A percentile compares a stretch with the other conserved stretches of the same genome.
These are phyloP conservation scores for Daphoenositta chrysoptera DNA, from an alignment of 2,113 vertebrate species.

Conservation along the genomic window DNA sequence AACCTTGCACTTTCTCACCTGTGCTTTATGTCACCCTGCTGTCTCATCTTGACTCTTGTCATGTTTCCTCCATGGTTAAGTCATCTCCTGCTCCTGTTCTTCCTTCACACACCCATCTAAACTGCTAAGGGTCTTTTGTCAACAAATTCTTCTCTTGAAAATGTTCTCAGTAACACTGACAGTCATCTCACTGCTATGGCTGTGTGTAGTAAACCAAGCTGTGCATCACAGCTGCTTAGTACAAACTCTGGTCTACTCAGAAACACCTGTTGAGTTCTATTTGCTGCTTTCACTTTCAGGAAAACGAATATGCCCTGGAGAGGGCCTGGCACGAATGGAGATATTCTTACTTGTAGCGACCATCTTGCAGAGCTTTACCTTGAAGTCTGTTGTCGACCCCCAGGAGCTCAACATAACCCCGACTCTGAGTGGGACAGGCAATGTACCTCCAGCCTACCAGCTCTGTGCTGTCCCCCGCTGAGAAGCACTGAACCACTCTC, in stretches of 20 bases:
- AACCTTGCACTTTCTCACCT: not conserved
- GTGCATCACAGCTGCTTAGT: not conserved
- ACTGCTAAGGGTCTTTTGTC: not conserved
- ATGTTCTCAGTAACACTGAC: not conserved
- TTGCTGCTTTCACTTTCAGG: constrained; percentile 38
- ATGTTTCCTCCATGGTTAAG: not conserved
- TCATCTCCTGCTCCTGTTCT: not conserved
- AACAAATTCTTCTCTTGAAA: not conserved
- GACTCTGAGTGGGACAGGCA: not conserved
- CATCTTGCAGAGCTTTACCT: constrained; percentile 61
- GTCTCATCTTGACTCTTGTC: not conserved
- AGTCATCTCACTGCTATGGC: not conserved
- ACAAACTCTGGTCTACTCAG: not conserved
- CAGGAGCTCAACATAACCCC: constrained; percentile 27
- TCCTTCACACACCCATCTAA: not conserved
- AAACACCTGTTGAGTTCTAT: not conserved
- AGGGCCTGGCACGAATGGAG: constrained; percentile 63
- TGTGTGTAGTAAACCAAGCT: not conserved
- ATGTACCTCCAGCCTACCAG: not conserved
- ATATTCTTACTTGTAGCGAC: constrained; percentile 28
- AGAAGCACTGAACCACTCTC: not conserved
- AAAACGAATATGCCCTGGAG: constrained; percentile 57
- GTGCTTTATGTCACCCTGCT: not conserved
- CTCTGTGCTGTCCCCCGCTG: constrained; percentile 27
- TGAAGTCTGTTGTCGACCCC: constrained; percentile 43